Evolutionary conservation across 2,888 invertebrate genomes (phyloP), one percentile per base, ranked within the genome.

Genomic region (Polydrusus cervinus): DNA sequence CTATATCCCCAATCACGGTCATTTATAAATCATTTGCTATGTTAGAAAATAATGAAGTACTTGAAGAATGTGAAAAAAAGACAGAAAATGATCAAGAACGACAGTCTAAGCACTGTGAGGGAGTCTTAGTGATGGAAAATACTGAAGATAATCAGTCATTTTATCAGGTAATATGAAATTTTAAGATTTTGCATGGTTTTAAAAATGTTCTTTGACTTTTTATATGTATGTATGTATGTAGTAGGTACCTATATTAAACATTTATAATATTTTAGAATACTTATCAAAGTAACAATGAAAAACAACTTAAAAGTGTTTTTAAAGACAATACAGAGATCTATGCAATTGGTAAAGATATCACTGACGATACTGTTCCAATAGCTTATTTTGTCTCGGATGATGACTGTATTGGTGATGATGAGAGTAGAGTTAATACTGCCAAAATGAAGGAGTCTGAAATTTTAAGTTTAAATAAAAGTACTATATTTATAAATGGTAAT

Each of bases 21-120:
- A 78, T 79, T 49, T 78, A 79, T 71, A 77, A 74, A 53, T 74
- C 79, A 60, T 78, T 78, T 68, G 68, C 77, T 40, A 1, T 71
- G 14, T 43, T 65, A 66, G 72, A 71, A 61, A 71, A 65, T 51
- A 53, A 10, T 51, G n/a, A 10, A 18, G 14, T 9, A 13, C 3
- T 34, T 40, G 57, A 60, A n/a, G 57, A 73, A 11, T 60, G 11
- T 57, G 13, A 8, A 49, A 43, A 25, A 67, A 60, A 14, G 14
- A 49, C 8, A 49, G 57, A n/a, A n/a, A n/a, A n/a, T 6, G 34
- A 13, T 60, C 43, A 25, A n/a, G 9, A 16, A 10, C 14, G 9
- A 43, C 18, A 62, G 49, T 20, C 25, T 53, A 25, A 47, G 2
- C 2, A 40, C 9, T 40, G 13, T 30, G 34, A 68, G 57, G 60